A percentile compares a stretch with the other conserved stretches of the same genome.
Conservation (phyloP, 2,797 vertebrate genomes). For the Pogonophryne albipinna region DNA sequence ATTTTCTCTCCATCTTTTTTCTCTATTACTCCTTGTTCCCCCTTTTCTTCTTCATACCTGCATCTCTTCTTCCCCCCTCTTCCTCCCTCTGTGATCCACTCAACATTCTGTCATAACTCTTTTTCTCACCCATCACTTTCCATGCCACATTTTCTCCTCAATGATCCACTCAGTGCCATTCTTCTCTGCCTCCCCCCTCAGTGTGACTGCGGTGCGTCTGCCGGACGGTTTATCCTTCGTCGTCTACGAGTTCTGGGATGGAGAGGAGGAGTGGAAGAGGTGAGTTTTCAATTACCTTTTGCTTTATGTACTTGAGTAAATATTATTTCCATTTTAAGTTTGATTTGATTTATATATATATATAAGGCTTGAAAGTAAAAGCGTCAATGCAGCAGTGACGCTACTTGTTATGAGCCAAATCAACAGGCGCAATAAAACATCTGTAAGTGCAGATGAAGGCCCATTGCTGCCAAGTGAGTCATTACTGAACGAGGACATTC, state of each 20-base stretch:
- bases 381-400: neutral
- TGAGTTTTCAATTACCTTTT: conserved; percentile 64
- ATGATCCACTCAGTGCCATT: conserved; percentile 29
- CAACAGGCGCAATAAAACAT: conserved; percentile 13
- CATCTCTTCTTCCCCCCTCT: neutral
- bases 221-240: conserved; percentile 94
- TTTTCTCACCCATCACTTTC: neutral
- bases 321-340: conserved; percentile 2
- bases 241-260: conserved; percentile 98
- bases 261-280: conserved; percentile 96
- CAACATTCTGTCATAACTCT: conserved; percentile 10
- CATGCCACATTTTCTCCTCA: conserved; percentile 10
- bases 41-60: neutral
- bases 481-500: conserved; percentile 34
- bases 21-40: conserved; percentile 25
- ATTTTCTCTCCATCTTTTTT: neutral
- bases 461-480: conserved; percentile 29
- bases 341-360: neutral
- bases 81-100: neutral
- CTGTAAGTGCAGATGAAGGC: conserved; percentile 8
- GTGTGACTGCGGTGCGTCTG: conserved; percentile 92
- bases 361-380: neutral
- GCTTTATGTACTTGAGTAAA: neutral
- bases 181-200: conserved; percentile 61
- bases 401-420: conserved; percentile 1